A percentile compares a stretch with the other conserved stretches of the same genome.
Conservation (phyloP, 2,797 vertebrate genomes). For the Acipenser transmontanus region DNA sequence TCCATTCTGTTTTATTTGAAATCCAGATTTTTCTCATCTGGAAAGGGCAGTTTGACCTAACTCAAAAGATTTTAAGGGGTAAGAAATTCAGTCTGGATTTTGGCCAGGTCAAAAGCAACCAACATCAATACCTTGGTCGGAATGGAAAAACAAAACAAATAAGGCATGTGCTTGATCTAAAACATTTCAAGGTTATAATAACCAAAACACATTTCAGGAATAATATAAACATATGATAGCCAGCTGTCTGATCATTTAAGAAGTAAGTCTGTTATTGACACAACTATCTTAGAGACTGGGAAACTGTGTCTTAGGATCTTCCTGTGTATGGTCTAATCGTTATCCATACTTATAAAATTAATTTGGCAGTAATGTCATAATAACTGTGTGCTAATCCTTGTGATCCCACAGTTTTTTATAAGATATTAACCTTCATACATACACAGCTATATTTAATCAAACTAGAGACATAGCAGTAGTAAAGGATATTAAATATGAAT, state of each 20-base stretch:
- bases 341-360: slow-evolving; percentile 6
- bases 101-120: slow-evolving; percentile 51
- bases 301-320: too few species aligned
- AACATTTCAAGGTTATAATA: slow-evolving; percentile 72
- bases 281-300: too few species aligned
- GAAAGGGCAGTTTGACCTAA: slow-evolving; percentile 43
- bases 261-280: slow-evolving; percentile 49
- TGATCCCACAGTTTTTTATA: background rate
- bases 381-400: background rate
- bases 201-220: slow-evolving; percentile 67
- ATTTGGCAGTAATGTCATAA: slow-evolving; percentile 6
- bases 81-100: slow-evolving; percentile 48
- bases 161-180: slow-evolving; percentile 62
- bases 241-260: slow-evolving; percentile 58
- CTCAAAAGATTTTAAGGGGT: slow-evolving; percentile 41
- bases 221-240: slow-evolving; percentile 73
- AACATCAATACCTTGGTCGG: slow-evolving; percentile 55
- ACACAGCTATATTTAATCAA: background rate
- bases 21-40: slow-evolving; percentile 32
- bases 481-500: background rate
- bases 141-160: slow-evolving; percentile 57
- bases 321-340: too few species aligned
- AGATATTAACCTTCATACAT: background rate
- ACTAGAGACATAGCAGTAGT: background rate
- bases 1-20: slow-evolving; percentile 36